Percentiles rank a stretch among this genome's conserved stretches.
These are phyloP conservation scores for Rhodeus uyekii DNA, from an alignment of 2,797 vertebrate genomes.

Conservation along the genomic window DNA sequence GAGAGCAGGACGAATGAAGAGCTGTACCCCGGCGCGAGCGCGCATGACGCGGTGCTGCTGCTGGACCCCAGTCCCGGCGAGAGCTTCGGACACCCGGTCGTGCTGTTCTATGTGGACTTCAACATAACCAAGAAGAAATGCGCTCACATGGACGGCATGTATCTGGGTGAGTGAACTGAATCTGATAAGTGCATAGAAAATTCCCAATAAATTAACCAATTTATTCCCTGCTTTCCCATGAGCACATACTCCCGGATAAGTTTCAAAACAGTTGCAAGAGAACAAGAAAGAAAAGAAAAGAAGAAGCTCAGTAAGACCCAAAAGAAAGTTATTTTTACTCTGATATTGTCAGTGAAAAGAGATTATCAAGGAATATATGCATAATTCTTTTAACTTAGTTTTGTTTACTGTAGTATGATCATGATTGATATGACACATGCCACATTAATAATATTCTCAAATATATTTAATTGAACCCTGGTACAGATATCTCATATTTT, in stretches of 20 bases:
- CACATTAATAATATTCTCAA: background rate
- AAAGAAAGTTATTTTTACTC: background rate
- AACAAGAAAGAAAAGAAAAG: background rate
- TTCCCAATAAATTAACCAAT: background rate
- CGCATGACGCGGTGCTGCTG: conserved; percentile 78
- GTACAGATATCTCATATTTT: background rate
- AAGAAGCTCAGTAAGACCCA: background rate
- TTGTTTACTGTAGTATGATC: background rate
- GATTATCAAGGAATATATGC: background rate
- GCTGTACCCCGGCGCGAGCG: conserved; percentile 58
- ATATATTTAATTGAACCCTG: background rate
- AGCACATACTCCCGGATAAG: background rate
- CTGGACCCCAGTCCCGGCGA: conserved; percentile 80
- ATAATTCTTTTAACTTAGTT: background rate
- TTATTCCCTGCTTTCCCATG: too few species aligned
- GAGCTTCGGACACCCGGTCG: conserved; percentile 81
- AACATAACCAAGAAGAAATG: conserved; percentile 81
- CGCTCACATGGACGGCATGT: conserved; percentile 76
- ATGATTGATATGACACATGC: background rate
- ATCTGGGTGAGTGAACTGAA: conserved; percentile 72
- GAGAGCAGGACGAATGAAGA: conserved; percentile 60
- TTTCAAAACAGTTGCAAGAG: background rate
- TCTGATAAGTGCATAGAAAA: background rate
- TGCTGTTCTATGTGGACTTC: conserved; percentile 80
- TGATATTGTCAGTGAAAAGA: background rate